Evolutionary conservation across 2,797 vertebrate genomes (phyloP).

Genomic region (Gobio occitaniae): DNA sequence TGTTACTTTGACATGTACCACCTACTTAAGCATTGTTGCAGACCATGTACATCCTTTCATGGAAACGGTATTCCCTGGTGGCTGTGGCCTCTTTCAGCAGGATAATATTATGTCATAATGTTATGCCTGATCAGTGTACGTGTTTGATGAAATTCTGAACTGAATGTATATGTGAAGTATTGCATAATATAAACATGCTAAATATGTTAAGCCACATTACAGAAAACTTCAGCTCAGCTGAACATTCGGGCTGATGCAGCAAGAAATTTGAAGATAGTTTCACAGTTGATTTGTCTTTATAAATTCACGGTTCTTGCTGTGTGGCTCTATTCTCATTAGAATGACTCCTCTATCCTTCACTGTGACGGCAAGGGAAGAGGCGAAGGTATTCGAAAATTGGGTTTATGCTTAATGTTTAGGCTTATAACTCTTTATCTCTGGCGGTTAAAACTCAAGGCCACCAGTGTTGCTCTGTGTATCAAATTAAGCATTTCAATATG

Average conservation of each 20-base stretch:
- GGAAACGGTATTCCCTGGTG: too few relatives aligned
- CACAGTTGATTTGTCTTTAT: slow-evolving; percentile 1
- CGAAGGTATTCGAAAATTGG: neutral
- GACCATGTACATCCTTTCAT: too few relatives aligned
- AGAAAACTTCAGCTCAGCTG: neutral
- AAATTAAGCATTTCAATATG: slow-evolving; percentile 9
- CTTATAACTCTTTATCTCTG: neutral
- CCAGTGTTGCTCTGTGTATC: slow-evolving; percentile 3
- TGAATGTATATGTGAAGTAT: neutral
- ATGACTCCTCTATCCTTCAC: neutral
- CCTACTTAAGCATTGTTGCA: too few relatives aligned
- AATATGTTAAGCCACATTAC: slow-evolving; percentile 2
- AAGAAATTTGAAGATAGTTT: neutral
- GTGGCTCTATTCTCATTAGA: neutral
- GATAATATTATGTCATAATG: too few relatives aligned
- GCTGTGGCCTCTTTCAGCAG: too few relatives aligned
- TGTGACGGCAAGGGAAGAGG: neutral
- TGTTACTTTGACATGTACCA: too few relatives aligned
- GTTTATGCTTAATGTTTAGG: neutral
- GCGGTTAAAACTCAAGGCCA: neutral
- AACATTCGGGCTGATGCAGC: neutral
- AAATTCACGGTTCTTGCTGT: neutral
- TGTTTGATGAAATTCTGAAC: neutral
- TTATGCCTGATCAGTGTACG: too few relatives aligned
- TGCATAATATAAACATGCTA: neutral